Conservation (phyloP, 2,888 invertebrate genomes). For the Phorcus lineatus region DNA sequence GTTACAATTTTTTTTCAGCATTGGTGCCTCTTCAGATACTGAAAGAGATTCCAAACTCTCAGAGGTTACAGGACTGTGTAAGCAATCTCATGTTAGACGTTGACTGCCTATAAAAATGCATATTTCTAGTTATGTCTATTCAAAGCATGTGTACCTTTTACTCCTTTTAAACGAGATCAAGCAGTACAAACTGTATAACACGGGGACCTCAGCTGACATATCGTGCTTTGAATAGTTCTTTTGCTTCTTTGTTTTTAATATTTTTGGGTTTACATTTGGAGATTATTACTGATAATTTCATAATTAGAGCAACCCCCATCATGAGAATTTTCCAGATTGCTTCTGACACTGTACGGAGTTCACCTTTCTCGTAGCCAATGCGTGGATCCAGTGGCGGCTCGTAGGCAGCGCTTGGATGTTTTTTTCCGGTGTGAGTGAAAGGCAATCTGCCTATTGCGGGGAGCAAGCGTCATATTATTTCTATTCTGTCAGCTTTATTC, state of each 20-base stretch:
- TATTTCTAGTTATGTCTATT: too few species aligned
- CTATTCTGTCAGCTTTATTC: conserved; percentile 23
- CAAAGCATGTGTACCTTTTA: too few species aligned
- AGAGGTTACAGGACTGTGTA: too few species aligned
- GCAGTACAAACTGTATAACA: too few species aligned
- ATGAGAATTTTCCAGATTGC: neutral
- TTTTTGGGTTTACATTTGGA: conserved; percentile 12
- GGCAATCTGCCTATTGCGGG: neutral
- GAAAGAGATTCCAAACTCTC: too few species aligned
- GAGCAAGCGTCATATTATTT: conserved; percentile 24
- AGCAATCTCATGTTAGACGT: too few species aligned
- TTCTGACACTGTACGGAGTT: conserved; percentile 10
- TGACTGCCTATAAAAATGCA: too few species aligned
- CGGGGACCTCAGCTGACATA: too few species aligned
- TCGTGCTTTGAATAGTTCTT: too few species aligned
- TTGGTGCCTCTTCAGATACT: too few species aligned
- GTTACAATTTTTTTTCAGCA: too few species aligned
- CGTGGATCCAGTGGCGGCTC: neutral
- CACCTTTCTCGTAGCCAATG: neutral
- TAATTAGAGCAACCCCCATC: conserved; percentile 13
- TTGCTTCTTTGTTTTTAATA: neutral
- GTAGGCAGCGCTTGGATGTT: neutral
- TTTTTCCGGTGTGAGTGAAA: conserved; percentile 13
- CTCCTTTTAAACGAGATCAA: too few species aligned
- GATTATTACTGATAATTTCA: conserved; percentile 13